Evolutionary conservation across 2,888 invertebrate genomes (phyloP).

Genomic region (Phragmatobia fuliginosa): DNA sequence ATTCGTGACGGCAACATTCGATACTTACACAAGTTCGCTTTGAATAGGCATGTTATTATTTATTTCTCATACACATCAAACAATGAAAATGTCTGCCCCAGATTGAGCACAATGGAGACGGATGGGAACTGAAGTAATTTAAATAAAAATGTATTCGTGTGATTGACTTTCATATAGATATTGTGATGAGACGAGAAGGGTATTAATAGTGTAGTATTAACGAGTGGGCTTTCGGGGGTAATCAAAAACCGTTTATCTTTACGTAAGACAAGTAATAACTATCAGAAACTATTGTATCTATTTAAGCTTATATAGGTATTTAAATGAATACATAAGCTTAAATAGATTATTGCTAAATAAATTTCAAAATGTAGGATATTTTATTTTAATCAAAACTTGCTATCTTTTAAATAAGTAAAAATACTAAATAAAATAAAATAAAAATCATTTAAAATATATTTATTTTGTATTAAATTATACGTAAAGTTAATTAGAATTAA

Average conservation of each 20-base stretch:
- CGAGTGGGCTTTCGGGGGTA: neutral
- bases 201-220: constrained; percentile 16
- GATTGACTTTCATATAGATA: constrained; percentile 29
- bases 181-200: constrained; percentile 14
- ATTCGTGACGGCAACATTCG: constrained; percentile 38
- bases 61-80: constrained; percentile 50
- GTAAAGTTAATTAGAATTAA: too few species aligned
- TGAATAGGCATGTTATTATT: constrained; percentile 50
- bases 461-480: too few species aligned
- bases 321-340: too few species aligned
- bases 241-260: neutral
- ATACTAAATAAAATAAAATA: too few species aligned
- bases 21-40: constrained; percentile 44
- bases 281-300: neutral
- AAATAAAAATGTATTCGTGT: constrained; percentile 37
- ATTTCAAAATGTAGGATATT: neutral
- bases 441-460: too few species aligned
- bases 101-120: constrained; percentile 42
- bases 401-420: too few species aligned
- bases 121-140: constrained; percentile 38
- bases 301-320: neutral
- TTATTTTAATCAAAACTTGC: too few species aligned
- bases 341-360: neutral
- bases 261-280: neutral
- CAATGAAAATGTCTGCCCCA: constrained; percentile 43